Percentiles rank a stretch among this genome's conserved stretches.
Evolutionary conservation across 1,140 invertebrate genomes (phyloP).

Genomic region (Chironomus tepperi): DNA sequence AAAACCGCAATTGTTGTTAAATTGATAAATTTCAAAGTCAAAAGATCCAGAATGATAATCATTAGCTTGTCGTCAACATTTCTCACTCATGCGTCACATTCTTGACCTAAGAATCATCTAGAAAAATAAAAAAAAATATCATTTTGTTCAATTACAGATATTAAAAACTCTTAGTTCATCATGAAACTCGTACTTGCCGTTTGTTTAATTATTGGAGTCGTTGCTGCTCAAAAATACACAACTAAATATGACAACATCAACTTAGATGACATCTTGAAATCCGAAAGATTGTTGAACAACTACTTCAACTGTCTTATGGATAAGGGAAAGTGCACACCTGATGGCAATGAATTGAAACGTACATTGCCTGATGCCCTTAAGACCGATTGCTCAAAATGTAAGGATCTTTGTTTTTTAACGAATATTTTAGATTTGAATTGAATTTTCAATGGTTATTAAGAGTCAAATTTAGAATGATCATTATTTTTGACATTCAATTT

Average conservation of each 20-base stretch:
- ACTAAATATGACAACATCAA: constrained; percentile 64
- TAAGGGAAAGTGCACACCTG: constrained; percentile 55
- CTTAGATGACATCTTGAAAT: constrained; percentile 56
- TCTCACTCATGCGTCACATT: background rate
- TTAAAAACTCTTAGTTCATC: background rate
- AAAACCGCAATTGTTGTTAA: background rate
- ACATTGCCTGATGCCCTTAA: constrained; percentile 51
- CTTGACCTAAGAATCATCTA: too few species aligned
- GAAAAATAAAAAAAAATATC: background rate
- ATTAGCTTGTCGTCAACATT: background rate
- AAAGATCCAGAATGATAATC: background rate
- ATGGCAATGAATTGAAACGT: constrained; percentile 61
- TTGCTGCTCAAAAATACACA: constrained; percentile 49
- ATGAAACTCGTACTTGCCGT: constrained; percentile 27
- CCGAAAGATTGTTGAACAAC: constrained; percentile 52
- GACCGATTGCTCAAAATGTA: constrained; percentile 53
- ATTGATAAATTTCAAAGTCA: background rate
- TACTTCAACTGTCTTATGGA: constrained; percentile 61
- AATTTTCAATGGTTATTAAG: too few species aligned
- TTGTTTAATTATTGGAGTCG: constrained; percentile 39
- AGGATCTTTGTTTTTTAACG: too few species aligned
- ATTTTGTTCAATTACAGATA: background rate
- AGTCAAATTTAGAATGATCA: too few species aligned
- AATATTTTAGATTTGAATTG: too few species aligned
- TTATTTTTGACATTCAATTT: too few species aligned